Base-by-base conservation (phyloP, 2,888 invertebrate species). In the Deilephila porcellus region DNA sequence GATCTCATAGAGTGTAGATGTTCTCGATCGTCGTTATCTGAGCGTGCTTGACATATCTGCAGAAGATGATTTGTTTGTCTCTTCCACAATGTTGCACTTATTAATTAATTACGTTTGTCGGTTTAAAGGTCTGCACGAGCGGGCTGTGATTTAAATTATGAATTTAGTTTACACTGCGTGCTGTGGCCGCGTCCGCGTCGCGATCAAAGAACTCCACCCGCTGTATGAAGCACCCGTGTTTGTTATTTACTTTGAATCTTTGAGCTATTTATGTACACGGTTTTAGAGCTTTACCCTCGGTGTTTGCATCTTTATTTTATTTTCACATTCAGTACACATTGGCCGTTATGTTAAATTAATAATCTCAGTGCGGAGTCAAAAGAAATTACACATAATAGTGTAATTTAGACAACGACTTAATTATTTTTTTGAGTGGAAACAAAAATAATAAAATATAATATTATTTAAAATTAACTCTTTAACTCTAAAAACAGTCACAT, bases 81-180 rank as follows among this genome's bases (percentile, higher is more conserved):
- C 37, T 20, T 45, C 45, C 37, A 20, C 45, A 11, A 64, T 64
- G 25, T 52, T 52, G 25, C 14, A 67, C 25, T 67, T 63, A 63
- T 67, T 67, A 64, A 64, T 67, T 56, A 56, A n/a, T 67, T 25
- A 45, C 67, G 20, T 64, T 25, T 45, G 45, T 52, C 52, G 45
- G 25, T 20, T 52, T 25, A 25, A 67, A 45, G 45, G 20, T 25
- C 14, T 25, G 25, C 17, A 52, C 45, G 25, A 19, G 52, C 52
- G 17, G 25, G 64, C 14, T 14, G 37, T 67, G 14, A 0, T 25
- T 67, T 11, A 67, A 45, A 25, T 67, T 25, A 67, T 52, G 45
- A 45, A 67, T 67, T 67, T 52, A 52, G 52, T 67, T 52, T 67
- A 67, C 52, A 25, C 52, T 67, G 67, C 20, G 25, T 67, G 17